Evolutionary conservation across 2,888 invertebrate species (phyloP).

Genomic region (Diplolepis rosae): DNA sequence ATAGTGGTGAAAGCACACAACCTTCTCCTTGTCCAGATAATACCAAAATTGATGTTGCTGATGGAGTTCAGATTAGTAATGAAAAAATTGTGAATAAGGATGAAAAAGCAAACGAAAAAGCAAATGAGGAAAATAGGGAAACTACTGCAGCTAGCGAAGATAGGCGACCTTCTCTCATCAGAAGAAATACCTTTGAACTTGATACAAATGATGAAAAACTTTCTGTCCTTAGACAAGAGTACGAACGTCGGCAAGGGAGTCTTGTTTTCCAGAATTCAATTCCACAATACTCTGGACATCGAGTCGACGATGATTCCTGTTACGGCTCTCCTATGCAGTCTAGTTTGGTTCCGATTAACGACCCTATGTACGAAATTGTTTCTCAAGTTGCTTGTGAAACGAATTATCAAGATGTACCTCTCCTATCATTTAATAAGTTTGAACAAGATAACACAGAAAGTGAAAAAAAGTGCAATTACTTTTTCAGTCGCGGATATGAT

Average conservation of each 20-base stretch:
- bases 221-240: constrained; percentile 74
- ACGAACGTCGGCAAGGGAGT: constrained; percentile 78
- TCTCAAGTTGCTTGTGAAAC: not conserved
- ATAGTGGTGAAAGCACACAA: constrained; percentile 70
- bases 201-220: constrained; percentile 72
- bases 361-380: not conserved
- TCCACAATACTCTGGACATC: constrained; percentile 78
- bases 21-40: constrained; percentile 70
- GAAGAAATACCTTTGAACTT: constrained; percentile 74
- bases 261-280: constrained; percentile 79
- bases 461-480: constrained; percentile 38
- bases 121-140: constrained; percentile 34
- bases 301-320: constrained; percentile 70
- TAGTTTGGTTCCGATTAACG: not conserved
- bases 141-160: constrained; percentile 38
- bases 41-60: constrained; percentile 47
- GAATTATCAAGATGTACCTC: not conserved
- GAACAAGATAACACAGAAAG: constrained; percentile 46
- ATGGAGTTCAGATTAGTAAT: constrained; percentile 35
- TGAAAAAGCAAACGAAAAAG: constrained; percentile 6
- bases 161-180: constrained; percentile 65
- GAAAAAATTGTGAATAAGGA: constrained; percentile 47
- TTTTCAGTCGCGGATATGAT: not conserved
- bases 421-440: constrained; percentile 45
- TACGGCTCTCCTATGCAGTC: constrained; percentile 45